Evolutionary conservation across 2,113 vertebrate species (phyloP).

Genomic region (Nycticorax nycticorax): DNA sequence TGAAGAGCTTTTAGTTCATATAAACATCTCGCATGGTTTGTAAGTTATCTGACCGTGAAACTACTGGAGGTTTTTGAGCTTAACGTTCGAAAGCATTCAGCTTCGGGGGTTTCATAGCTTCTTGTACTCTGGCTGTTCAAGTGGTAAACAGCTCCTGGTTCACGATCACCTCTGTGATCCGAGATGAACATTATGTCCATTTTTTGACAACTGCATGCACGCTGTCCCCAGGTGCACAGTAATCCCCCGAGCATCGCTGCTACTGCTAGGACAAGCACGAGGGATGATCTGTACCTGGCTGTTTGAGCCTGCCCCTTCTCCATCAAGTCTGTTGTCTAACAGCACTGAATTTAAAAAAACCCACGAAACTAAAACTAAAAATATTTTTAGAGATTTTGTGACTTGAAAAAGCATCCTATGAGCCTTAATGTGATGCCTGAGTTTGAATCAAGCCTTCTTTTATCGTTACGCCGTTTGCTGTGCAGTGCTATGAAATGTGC

Average conservation of each 20-base stretch:
- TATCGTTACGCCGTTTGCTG: neutral
- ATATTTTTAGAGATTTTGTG: neutral
- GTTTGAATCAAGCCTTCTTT: neutral
- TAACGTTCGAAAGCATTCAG: neutral
- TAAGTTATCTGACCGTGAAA: neutral
- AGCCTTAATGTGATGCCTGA: neutral
- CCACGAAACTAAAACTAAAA: neutral
- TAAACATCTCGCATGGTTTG: neutral
- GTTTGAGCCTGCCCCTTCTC: neutral
- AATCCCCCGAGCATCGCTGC: neutral
- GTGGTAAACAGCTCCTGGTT: neutral
- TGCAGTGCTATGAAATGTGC: neutral
- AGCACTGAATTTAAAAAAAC: neutral
- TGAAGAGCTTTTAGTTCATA: slow-evolving; percentile 7
- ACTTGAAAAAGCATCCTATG: neutral
- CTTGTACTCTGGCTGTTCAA: neutral
- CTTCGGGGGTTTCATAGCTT: neutral
- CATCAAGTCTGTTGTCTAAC: neutral
- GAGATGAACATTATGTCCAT: fast-evolving
- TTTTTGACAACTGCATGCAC: fast-evolving
- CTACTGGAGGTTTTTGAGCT: neutral
- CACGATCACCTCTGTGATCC: neutral
- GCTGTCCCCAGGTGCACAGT: neutral
- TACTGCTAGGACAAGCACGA: fast-evolving
- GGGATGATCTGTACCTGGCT: neutral